These are phyloP conservation scores for Drosophila kurseongensis DNA, from an alignment of 1,140 invertebrate genomes.

Conservation along the genomic window DNA sequence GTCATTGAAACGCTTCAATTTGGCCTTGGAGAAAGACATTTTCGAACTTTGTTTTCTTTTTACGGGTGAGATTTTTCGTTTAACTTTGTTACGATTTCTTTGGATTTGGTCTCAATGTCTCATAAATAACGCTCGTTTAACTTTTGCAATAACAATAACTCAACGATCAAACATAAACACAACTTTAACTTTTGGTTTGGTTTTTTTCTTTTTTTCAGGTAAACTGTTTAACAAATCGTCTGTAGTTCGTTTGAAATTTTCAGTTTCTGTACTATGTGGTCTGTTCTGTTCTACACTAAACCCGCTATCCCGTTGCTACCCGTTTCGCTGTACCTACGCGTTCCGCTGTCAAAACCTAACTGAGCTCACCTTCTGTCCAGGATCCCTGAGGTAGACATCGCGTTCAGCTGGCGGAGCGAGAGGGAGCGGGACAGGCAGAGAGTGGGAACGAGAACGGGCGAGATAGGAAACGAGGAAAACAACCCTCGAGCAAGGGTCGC, in stretches of 20 bases:
- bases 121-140: constrained; percentile 42
- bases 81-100: constrained; percentile 24
- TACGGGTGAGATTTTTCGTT: not conserved
- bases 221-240: constrained; percentile 58
- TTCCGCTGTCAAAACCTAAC: constrained; percentile 82
- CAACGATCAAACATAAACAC: constrained; percentile 66
- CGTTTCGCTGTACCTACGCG: constrained; percentile 73
- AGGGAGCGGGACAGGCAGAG: not conserved
- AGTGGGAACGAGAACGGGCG: not conserved
- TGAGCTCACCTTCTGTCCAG: constrained; percentile 46
- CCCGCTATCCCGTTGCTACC: constrained; percentile 61
- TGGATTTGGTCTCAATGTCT: constrained; percentile 28
- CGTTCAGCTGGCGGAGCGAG: not conserved
- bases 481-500: constrained; percentile 49
- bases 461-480: constrained; percentile 28
- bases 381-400: constrained; percentile 52
- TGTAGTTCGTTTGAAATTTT: constrained; percentile 51
- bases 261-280: constrained; percentile 52
- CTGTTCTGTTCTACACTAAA: constrained; percentile 41
- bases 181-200: constrained; percentile 53
- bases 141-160: constrained; percentile 68
- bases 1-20: constrained; percentile 84
- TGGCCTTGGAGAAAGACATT: constrained; percentile 84
- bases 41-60: constrained; percentile 9
- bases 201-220: constrained; percentile 2